phyloP scores from a whole-genome alignment of 2,113 vertebrate species.

The Gallinago paraguaiae region DNA sequence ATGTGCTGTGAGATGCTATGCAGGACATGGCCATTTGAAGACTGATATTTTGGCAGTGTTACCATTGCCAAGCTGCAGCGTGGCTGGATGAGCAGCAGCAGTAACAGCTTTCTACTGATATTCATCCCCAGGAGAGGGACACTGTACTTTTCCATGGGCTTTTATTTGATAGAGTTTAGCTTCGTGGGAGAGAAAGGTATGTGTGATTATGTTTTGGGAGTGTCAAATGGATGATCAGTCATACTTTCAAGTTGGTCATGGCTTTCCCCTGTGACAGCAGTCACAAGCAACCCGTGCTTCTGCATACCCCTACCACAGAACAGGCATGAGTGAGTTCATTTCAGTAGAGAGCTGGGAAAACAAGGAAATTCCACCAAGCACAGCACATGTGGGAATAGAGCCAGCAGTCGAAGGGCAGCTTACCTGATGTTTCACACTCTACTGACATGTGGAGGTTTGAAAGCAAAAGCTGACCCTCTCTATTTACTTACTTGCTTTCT shows the following conservation, averaged over 20 bases:
- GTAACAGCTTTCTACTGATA: background rate
- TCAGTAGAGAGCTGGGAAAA: background rate
- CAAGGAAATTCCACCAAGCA: background rate
- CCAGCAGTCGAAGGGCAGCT: background rate
- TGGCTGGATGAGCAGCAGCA: background rate
- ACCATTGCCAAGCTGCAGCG: accelerated
- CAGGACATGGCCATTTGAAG: background rate
- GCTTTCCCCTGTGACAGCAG: background rate
- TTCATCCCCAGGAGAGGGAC: background rate
- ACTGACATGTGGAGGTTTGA: background rate
- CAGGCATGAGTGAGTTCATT: background rate
- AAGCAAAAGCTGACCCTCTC: background rate
- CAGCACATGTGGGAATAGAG: background rate
- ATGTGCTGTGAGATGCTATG: background rate
- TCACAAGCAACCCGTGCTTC: background rate
- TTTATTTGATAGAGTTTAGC: background rate
- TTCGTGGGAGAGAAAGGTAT: background rate
- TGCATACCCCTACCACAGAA: accelerated
- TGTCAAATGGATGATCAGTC: background rate
- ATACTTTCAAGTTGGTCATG: background rate
- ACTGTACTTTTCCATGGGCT: background rate
- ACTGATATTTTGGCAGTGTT: background rate
- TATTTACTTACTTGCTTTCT: background rate
- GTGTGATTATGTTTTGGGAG: background rate
- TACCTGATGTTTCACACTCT: background rate